These are phyloP conservation scores for Sminthurinus signatus DNA, from an alignment of 1,140 invertebrate genomes.

Conservation along the genomic window DNA sequence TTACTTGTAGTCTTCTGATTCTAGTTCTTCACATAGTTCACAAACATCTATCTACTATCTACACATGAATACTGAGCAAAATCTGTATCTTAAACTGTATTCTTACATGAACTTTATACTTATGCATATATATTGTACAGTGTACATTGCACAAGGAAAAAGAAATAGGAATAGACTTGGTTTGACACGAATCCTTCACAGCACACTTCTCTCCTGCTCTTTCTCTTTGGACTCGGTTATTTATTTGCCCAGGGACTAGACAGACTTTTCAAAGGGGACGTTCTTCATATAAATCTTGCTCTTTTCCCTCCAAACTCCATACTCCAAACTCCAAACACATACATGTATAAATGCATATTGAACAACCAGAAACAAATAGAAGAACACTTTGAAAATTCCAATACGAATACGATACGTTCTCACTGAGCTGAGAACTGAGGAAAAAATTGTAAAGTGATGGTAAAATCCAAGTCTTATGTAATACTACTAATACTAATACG, in stretches of 20 bases:
- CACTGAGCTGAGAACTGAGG: too few relatives aligned
- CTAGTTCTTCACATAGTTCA: not conserved
- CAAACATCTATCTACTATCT: not conserved
- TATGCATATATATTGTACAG: too few relatives aligned
- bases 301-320: not conserved
- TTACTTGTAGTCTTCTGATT: not conserved
- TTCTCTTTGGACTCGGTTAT: constrained; percentile 5
- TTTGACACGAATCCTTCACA: constrained; percentile 26
- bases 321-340: too few relatives aligned
- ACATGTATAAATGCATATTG: too few relatives aligned
- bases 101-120: too few relatives aligned
- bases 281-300: constrained; percentile 18
- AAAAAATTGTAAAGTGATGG: too few relatives aligned
- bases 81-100: too few relatives aligned
- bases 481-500: too few relatives aligned
- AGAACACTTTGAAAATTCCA: too few relatives aligned
- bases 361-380: too few relatives aligned
- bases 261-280: constrained; percentile 21
- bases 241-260: constrained; percentile 20
- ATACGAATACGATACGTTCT: too few relatives aligned
- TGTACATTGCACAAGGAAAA: constrained; percentile 12
- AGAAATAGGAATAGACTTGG: constrained; percentile 14
- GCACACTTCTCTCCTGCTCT: not conserved
- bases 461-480: too few relatives aligned
- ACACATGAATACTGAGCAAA: not conserved